Base-by-base conservation (phyloP, 2,888 invertebrate species). In the Zygogramma bicolorata region DNA sequence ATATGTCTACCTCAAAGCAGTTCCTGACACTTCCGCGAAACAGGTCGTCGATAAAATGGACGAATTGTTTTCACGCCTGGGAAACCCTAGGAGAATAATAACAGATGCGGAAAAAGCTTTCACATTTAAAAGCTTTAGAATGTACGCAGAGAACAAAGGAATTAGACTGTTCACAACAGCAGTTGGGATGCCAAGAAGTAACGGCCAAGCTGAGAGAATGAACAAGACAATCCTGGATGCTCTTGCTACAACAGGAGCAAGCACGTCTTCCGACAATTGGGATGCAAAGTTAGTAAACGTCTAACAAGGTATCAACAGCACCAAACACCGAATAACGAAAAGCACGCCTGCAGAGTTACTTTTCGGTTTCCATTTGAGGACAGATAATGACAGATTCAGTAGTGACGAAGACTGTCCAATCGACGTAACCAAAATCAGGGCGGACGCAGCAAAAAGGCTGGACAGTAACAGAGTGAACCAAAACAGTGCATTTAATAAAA, bases 121-220 rank as follows among this genome's bases (percentile, higher is more conserved):
- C 29, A 71, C 60, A 22, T 34, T 58, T 10, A 63, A 79, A 15
- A 58, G 66, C 0, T 87, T 87, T 66, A 67, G 78, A 67, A 68
- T 75, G 3, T 85, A 82, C 71, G 85, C 83, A 65, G 49, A 68
- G 4, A 78, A 81, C 10, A 77, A 79, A 57, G 79, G 78, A 3
- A 80, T 84, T 22, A 79, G 78, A 20, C 80, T 82, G 27, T 66
- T 79, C 31, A 6, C 73, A 53, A 46, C 74, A 75, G n/a, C 49
- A 5, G 77, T 77, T 6, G 76, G 75, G 5, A 60, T 76, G 65
- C 67, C 77, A 0, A 65, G 84, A 82, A 13, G 83, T 81, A 83
- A 86, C 60, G 85, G 84, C 0, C 85, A 84, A 53, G 82, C 81
- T 1, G 85, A 74, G 49, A 10, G 46, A 6, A 20, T 20, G 46